A percentile compares a stretch with the other conserved stretches of the same genome.
Evolutionary conservation across 2,113 vertebrate species (phyloP).

Genomic region (Tetrax tetrax): DNA sequence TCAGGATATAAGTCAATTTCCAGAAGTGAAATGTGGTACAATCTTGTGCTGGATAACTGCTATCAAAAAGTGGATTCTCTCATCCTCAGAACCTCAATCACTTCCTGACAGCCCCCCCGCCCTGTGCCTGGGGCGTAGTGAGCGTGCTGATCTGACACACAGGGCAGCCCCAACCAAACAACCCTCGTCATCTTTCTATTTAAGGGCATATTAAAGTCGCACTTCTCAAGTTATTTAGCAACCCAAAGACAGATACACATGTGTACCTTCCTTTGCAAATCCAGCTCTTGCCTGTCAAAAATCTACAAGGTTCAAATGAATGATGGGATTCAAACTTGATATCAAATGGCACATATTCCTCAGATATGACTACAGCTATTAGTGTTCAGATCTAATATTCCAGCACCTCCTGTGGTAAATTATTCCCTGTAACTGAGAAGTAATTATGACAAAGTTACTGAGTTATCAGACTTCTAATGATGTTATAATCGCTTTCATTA

Average conservation of each 20-base stretch:
- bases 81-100: neutral
- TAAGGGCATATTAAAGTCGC: neutral
- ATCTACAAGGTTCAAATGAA: neutral
- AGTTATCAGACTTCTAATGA: slow-evolving; percentile 43
- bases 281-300: neutral
- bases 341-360: neutral
- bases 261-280: neutral
- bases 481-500: slow-evolving; percentile 30
- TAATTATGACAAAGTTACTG: slow-evolving; percentile 39
- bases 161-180: neutral
- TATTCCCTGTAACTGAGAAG: slow-evolving; percentile 12
- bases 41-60: neutral
- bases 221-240: neutral
- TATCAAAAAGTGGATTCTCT: neutral
- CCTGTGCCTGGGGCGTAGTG: neutral
- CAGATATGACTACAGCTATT: neutral
- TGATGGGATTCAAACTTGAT: neutral
- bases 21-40: neutral
- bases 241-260: neutral
- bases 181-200: neutral
- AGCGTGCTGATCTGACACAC: neutral
- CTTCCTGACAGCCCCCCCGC: neutral
- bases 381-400: neutral
- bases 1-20: neutral
- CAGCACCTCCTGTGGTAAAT: neutral